These are phyloP conservation scores for Phallusia fumigata DNA, from an alignment of 23 tunicate genomes.

Conservation along the genomic window DNA sequence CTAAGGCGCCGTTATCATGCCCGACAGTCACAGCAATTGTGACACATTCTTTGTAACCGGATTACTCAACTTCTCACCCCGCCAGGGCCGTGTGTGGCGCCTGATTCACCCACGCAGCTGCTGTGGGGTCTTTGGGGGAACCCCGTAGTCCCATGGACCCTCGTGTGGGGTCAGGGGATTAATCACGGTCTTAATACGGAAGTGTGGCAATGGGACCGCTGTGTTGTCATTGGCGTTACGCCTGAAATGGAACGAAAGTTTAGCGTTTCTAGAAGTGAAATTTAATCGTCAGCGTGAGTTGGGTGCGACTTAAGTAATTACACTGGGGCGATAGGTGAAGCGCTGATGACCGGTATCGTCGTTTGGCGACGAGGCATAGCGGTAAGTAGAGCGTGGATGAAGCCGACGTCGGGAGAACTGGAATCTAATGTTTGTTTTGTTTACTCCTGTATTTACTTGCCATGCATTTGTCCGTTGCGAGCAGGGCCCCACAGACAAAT, in stretches of 20 bases:
- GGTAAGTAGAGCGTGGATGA: background rate
- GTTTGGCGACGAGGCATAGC: background rate
- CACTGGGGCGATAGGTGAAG: background rate
- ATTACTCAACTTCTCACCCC: background rate
- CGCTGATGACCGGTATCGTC: background rate
- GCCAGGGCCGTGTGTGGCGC: background rate
- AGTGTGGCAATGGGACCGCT: background rate
- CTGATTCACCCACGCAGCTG: background rate
- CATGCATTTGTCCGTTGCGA: no score
- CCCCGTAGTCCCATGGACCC: background rate
- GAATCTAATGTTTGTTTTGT: no score
- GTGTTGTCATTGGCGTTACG: background rate
- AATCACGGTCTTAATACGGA: constrained; percentile 6
- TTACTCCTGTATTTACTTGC: no score
- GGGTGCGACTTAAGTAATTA: background rate
- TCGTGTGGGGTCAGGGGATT: background rate
- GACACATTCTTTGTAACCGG: constrained; percentile 3
- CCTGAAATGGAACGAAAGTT: background rate
- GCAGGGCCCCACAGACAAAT: no score
- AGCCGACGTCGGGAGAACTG: background rate
- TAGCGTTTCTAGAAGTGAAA: no score
- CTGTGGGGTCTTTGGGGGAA: background rate
- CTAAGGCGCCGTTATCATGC: background rate
- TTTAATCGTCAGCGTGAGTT: background rate
- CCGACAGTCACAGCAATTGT: background rate